Base-by-base conservation (phyloP, 1,140 invertebrate genomes). In the Papilio dardanus region DNA sequence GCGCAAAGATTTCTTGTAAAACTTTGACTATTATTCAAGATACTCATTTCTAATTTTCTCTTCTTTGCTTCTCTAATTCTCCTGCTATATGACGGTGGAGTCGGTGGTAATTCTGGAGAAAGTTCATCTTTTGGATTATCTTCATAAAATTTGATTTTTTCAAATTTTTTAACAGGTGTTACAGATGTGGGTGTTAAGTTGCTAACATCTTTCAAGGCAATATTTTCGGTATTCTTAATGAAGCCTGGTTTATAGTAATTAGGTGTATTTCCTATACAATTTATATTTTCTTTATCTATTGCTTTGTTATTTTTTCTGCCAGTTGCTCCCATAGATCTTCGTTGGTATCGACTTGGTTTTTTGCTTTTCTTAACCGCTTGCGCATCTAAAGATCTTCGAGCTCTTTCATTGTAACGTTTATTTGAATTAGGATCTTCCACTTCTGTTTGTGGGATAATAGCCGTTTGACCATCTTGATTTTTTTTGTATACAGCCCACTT, bases 401-500 rank as follows among this genome's bases (percentile, higher is more conserved):
- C 68, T 77, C 83, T 85, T 21, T 84, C 85, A 54, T 85, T 84
- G 37, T 86, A 86, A 6, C 77, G 76, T 79, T 67, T 84, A 42
- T 86, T 78, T 1, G 74, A 74, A 35, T 79, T 86, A 5, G 75
- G 40, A 0, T 86, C 79, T 46, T 58, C 75, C 6, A 84, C 77
- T 71, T 87, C 83, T 35, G 74, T 78, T 65, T 89, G 85, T 5
- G 75, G 66, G 31, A 88, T 82, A 54, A 81, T 84, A 21, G 67
- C 78, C 2, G 77, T 42, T 66, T 81, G 84, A 58, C 78, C 75
- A 30, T 93, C 89, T 83, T 91, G 88, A 71, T 85, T 90, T 75
- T 91, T 93, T 82, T 92, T 93, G 67, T 93, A 92, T n/a, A 92
- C 92, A n/a, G 90, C 86, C 92, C 92, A 92, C 86, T 92, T 93